Evolutionary conservation across 2,113 vertebrate species (phyloP).

Genomic region (Desmodus rotundus): DNA sequence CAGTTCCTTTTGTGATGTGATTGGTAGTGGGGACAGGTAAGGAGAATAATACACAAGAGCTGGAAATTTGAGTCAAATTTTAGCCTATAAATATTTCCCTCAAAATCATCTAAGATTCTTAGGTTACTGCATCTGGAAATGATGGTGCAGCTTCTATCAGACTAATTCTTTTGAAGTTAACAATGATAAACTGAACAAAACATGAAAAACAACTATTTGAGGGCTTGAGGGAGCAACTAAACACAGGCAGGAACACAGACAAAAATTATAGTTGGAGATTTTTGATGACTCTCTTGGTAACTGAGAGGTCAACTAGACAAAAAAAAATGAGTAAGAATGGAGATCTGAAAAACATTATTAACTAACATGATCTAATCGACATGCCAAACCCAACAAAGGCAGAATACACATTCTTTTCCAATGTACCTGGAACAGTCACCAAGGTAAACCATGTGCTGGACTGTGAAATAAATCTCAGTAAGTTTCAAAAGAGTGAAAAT

Average conservation of each 20-base stretch:
- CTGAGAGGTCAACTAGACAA: background rate
- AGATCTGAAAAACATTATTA: background rate
- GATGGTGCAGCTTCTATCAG: background rate
- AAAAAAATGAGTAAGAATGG: background rate
- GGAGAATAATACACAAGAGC: background rate
- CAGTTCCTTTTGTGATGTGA: background rate
- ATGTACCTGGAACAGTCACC: background rate
- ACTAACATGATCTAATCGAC: background rate
- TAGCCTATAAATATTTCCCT: background rate
- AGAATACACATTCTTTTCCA: background rate
- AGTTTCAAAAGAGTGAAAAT: background rate
- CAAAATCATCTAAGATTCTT: background rate
- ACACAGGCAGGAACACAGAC: background rate
- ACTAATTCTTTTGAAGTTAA: background rate
- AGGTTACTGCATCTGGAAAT: background rate
- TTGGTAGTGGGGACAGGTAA: background rate
- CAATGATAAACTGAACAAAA: background rate
- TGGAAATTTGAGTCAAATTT: background rate
- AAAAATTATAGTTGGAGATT: background rate
- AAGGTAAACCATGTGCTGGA: background rate
- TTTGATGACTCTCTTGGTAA: background rate
- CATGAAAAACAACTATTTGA: background rate
- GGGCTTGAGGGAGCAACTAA: background rate
- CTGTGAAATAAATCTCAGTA: background rate
- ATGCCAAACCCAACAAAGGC: background rate